Evolutionary conservation across 1,140 invertebrate genomes (phyloP).

Genomic region (Drosophila melanica): DNA sequence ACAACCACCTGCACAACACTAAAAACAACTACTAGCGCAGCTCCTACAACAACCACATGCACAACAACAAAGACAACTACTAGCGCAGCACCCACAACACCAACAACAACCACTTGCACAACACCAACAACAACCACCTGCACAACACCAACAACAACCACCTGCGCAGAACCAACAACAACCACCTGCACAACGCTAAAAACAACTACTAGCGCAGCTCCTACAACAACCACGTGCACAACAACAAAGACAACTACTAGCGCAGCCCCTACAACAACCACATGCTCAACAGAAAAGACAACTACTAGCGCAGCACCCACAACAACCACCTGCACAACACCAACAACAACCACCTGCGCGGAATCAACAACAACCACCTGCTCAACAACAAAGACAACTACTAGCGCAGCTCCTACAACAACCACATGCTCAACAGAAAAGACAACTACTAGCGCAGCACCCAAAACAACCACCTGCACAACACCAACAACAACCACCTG

Average conservation of each 20-base stretch:
- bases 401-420: background rate
- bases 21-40: conserved; percentile 18
- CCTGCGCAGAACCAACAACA: background rate
- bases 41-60: conserved; percentile 9
- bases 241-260: background rate
- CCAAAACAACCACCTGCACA: conserved; percentile 11
- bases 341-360: conserved; percentile 9
- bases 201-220: conserved; percentile 3
- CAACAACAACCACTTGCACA: conserved; percentile 45
- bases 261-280: conserved; percentile 1
- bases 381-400: background rate
- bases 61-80: conserved; percentile 19
- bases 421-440: conserved; percentile 10
- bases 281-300: background rate
- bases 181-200: background rate
- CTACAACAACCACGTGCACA: background rate
- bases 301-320: background rate
- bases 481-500: conserved; percentile 22
- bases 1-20: conserved; percentile 16
- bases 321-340: background rate
- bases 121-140: conserved; percentile 21
- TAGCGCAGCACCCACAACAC: conserved; percentile 26
- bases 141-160: conserved; percentile 16
- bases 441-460: conserved; percentile 17
- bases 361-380: background rate